Base-by-base conservation (phyloP, 2,888 invertebrate genomes). In the Euproctis similis region DNA sequence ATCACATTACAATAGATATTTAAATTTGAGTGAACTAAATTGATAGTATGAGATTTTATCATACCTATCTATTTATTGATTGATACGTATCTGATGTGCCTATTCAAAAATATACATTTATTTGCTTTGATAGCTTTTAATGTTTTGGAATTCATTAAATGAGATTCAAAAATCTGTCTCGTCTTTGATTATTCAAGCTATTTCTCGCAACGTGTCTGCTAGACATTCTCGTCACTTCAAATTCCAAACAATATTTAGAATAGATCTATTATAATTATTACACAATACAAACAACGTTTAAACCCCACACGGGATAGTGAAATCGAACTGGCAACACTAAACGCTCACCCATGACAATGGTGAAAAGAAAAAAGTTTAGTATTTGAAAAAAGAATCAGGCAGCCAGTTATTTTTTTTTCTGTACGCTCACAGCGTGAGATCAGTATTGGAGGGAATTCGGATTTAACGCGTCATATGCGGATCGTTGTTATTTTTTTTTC, bases 391-490 rank as follows among this genome's bases (percentile, higher is more conserved):
- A 63, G 67, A 67, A 59, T 32, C 58, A 53, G 44, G 45, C 55
- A 47, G 44, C 52, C 53, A 59, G 55, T 56, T 36, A 41, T 55
- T 64, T 74, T 76, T 22, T 74, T 77, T 66, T 70, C 43, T 33
- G 9, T 21, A 10, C 21, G 54, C 49, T 53, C 82, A 36, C 84
- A 81, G 84, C 84, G 84, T 82, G 84, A 77, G 84, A 82, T 66
- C 78, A 38, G 64, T 60, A 75, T 80, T 70, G 69, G 71, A 77
- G 74, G 64, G 77, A 77, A 73, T 78, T 76, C 41, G 74, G 70
- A 77, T 80, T 73, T 69, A 67, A 66, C 73, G 73, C 76, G 76
- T 78, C 80, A 78, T 78, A 75, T 72, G 68, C 67, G 55, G 59
- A 62, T 62, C 54, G 57, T 40, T 57, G 61, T 59, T 58, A 52